Evolutionary conservation across 2,113 vertebrate species (phyloP).

Genomic region (Pterocles orientalis): DNA sequence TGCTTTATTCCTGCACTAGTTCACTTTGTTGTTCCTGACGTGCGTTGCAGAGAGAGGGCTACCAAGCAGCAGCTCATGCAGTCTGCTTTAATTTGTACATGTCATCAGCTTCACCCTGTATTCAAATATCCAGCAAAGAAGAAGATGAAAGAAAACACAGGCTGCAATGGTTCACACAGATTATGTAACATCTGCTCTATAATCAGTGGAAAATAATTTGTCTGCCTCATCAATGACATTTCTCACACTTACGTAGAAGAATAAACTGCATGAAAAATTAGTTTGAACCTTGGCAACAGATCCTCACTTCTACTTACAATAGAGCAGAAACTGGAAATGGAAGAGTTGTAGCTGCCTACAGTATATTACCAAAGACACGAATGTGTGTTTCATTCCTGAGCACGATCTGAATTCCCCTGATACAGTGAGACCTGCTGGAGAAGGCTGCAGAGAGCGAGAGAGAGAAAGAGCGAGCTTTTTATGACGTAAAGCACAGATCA

Average conservation of each 20-base stretch:
- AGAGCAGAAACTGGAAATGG: not conserved
- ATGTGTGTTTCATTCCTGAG: not conserved
- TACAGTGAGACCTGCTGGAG: not conserved
- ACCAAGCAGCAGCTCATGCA: not conserved
- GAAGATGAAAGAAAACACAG: conserved; percentile 6
- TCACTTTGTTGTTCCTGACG: not conserved
- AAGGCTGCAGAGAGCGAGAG: not conserved
- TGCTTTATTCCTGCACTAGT: not conserved
- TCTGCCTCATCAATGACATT: not conserved
- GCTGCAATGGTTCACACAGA: not conserved
- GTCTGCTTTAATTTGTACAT: not conserved
- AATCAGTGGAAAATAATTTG: conserved; percentile 9
- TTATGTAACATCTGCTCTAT: not conserved
- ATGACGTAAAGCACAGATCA: not conserved
- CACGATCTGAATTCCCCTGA: not conserved
- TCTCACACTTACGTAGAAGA: not conserved
- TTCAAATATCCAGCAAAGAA: not conserved
- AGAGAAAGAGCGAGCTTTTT: not conserved
- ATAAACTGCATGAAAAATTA: not conserved
- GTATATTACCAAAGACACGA: not conserved
- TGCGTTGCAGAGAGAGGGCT: not conserved
- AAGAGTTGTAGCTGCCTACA: not conserved
- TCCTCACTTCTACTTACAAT: not conserved
- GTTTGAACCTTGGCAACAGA: not conserved
- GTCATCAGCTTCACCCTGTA: not conserved